Evolutionary conservation across 1,140 invertebrate species (phyloP), one percentile per base, ranked within the genome.

Genomic region (Drosophila ercepeae): DNA sequence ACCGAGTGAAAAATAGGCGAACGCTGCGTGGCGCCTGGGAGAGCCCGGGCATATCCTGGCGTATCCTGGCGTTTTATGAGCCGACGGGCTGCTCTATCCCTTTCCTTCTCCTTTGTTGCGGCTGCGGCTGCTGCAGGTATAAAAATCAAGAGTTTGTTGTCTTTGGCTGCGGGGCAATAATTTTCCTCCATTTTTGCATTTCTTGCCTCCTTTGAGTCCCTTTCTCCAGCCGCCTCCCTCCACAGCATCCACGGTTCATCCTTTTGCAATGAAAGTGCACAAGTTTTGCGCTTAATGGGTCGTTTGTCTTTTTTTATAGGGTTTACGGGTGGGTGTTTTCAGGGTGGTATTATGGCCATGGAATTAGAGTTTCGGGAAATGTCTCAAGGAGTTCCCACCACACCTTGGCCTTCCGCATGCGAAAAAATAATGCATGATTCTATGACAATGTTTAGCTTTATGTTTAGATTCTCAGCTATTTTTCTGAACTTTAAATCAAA

Each of bases 101-200:
- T 74, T 78, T 51, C 42, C 34, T 13, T 61, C 14, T 25, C 4
- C n/a, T 41, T 34, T 49, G 59, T 8, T 48, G 59, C 36, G 27
- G 39, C 57, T 59, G 39, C 7, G 36, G 36, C 39, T 42, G 64
- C 42, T 57, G 67, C 81, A 58, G 72, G 61, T 82, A 88, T 88
- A 88, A 88, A 88, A 89, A 89, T 88, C 83, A 89, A 86, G 82
- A 89, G 82, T 89, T 86, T 86, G 83, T 89, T 86, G 82, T 86
- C 81, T 76, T 84, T 74, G 70, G 81, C 81, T 74, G 72, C 81
- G 73, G 77, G 83, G 82, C 78, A 82, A 89, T 88, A 82, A 78
- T 82, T 88, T 65, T 21, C 60, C 39, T 25, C 70, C 64, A 57
- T 71, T 71, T 81, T 78, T 81, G 78, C 78, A 81, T 82, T 78